Evolutionary conservation across 2,797 vertebrate species (phyloP), one percentile per base, ranked within the genome.

Genomic region (Loriculus beryllinus): DNA sequence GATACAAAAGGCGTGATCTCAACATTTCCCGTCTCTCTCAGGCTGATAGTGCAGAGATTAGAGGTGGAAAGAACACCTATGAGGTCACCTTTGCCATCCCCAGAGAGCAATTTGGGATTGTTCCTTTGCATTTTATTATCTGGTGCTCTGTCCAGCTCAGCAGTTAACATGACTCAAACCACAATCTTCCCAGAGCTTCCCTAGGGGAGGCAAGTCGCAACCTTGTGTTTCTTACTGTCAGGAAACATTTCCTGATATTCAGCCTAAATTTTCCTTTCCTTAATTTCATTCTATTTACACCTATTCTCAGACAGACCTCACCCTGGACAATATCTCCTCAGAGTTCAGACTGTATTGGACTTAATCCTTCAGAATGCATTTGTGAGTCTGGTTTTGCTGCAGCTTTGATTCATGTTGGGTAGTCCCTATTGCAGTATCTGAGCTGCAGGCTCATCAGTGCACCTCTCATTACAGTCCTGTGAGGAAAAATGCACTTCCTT

Each of bases 191-290:
- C 84, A 52, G 71, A 49, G 56, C 9, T 87, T 92, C 87, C 95
- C 87, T 4, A 12, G 49, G 71, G 95, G 16, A 75, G 33, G 7
- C 5, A 0, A 88, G 54, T 69, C 2, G 0, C 88, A 92, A 45
- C 59, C 63, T 86, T 29, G 28, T n/a, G 56, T 78, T 94, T 77
- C 86, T 89, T 28, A 25, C 59, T 33, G 39, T 88, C 92, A 52
- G 92, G 92, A 87, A 93, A 91, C 52, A 2, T 59, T 95, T 96
- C 95, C 94, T 93, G 96, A 96, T n/a, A 81, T 91, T 81, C 94
- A 80, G 8, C 64, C 3, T 6, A 63, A 71, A 28, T 91, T 92
- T 96, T 93, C 95, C 94, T 91, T 92, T 92, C 91, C 93, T 91
- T 52, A 89, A 81, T 85, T 87, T 95, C 78, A 68, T 93, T 63